These are phyloP conservation scores for Strigops habroptila DNA, from an alignment of 2,113 vertebrate species.

Conservation along the genomic window DNA sequence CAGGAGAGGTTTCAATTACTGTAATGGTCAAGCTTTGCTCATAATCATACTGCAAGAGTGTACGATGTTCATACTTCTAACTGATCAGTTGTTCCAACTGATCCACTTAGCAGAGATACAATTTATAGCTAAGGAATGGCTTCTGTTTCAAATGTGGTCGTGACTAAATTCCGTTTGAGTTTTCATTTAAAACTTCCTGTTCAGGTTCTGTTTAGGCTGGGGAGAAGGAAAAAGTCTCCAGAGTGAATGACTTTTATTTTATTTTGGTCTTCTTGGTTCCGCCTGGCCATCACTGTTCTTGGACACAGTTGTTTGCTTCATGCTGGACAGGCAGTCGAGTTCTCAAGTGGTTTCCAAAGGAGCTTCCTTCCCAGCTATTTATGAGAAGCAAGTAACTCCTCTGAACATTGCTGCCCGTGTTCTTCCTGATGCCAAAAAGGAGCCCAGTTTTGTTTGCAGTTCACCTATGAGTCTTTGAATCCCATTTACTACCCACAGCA, in stretches of 20 bases:
- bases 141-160: background rate
- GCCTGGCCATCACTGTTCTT: background rate
- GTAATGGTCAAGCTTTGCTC: background rate
- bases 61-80: background rate
- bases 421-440: background rate
- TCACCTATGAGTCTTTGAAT: background rate
- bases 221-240: fast-evolving
- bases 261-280: background rate
- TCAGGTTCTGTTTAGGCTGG: background rate
- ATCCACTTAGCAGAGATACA: background rate
- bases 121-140: background rate
- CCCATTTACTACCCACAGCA: too few relatives aligned
- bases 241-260: background rate
- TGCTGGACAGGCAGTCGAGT: background rate
- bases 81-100: background rate
- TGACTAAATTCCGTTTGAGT: background rate
- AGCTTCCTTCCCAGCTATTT: background rate
- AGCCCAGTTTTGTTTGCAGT: background rate
- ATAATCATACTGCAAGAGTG: background rate
- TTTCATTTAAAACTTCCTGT: background rate
- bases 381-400: background rate
- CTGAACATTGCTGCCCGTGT: background rate
- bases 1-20: background rate
- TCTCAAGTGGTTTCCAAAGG: background rate
- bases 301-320: background rate